These are phyloP conservation scores for Thamnophis sirtalis DNA, from an alignment of 2,113 vertebrate genomes.

Conservation along the genomic window DNA sequence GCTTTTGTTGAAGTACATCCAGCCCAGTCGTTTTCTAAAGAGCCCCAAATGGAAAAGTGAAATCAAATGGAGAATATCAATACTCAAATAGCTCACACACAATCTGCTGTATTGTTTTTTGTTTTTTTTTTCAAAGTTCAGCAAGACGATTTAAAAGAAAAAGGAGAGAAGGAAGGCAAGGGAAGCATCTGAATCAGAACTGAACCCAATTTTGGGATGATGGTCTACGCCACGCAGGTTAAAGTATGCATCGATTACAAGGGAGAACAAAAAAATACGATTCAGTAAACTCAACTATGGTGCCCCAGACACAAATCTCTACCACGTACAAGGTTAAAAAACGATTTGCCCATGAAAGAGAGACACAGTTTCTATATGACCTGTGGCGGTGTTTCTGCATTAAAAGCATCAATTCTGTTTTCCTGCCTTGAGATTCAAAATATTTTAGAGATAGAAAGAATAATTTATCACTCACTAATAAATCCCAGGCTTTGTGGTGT, in stretches of 20 bases:
- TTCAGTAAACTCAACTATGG: not conserved
- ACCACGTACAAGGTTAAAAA: conserved; percentile 53
- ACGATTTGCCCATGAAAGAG: conserved; percentile 51
- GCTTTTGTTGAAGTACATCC: not conserved
- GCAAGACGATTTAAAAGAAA: not conserved
- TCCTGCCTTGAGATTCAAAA: too few species aligned
- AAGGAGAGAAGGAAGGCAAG: not conserved
- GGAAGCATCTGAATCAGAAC: not conserved
- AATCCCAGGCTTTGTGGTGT: too few species aligned
- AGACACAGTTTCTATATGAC: conserved; percentile 42
- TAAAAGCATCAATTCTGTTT: not conserved
- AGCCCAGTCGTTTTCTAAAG: not conserved
- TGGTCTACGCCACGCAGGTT: not conserved
- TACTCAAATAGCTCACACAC: not conserved
- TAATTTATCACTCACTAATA: too few species aligned
- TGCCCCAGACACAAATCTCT: conserved; percentile 43
- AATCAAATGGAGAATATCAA: not conserved
- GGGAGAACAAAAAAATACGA: accelerated
- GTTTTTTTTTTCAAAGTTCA: conserved; percentile 14
- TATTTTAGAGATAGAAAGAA: not conserved
- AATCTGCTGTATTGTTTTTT: conserved; percentile 1
- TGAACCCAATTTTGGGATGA: not conserved
- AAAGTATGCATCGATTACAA: not conserved
- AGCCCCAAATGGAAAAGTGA: not conserved
- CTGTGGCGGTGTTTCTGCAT: not conserved